Evolutionary conservation across 2,113 vertebrate genomes (phyloP), one percentile per base, ranked within the genome.

Genomic region (Nothocercus julius): DNA sequence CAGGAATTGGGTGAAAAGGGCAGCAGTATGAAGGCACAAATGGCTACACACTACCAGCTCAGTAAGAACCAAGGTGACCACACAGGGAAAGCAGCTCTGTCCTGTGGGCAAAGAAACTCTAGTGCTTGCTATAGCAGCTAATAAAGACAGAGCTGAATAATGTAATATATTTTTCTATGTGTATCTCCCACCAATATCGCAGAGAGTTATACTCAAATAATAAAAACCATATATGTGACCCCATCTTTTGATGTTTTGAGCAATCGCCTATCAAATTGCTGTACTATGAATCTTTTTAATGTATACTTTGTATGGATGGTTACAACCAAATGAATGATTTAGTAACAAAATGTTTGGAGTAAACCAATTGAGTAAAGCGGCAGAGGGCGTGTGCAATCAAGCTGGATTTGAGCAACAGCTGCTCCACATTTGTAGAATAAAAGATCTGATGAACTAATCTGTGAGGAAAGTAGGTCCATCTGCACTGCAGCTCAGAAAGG

Each of bases 321-420:
- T 64, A 25, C 34, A 0, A n/a, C n/a, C 74, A 58, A 84, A 84
- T 9, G 85, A 92, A 86, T 20, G 45, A 73, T 87, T 92, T 11
- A 22, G 91, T 42, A 62, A 63, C 75, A 81, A 92, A 96, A 92
- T 91, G 82, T 92, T 97, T 96, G 94, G 58, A 96, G 82, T 89
- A 87, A 96, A 87, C 24, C 96, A 62, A 74, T 7, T 28, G 92
- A 95, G 94, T 63, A 82, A 87, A 96, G 75, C 93, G 89, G 74
- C 69, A 91, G 61, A 94, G 87, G 84, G 78, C 92, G 44, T 28
- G 38, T 77, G 72, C 90, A 96, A 92, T 69, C 16, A 78, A 92
- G 92, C 82, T 85, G 82, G 75, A 80, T 94, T 19, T 75, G 93
- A 97, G 96, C 87, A 96, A 86, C 92, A 97, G 95, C 97, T 97